Base-by-base conservation (phyloP, 2,797 vertebrate species). In the Vespertilio murinus region DNA sequence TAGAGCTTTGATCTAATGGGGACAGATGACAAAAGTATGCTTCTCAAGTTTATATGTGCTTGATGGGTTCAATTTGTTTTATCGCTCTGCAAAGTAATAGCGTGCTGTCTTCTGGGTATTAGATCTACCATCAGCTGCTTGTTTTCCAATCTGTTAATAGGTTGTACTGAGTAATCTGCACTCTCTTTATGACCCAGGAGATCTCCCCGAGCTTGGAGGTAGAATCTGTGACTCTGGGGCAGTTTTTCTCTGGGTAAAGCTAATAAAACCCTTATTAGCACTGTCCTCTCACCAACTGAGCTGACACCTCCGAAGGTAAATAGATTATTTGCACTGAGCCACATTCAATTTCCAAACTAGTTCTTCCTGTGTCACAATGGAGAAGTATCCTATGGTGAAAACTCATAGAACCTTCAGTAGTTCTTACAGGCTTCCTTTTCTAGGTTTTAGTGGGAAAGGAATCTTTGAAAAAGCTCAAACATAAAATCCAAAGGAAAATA, bases 211-310 rank as follows among this genome's bases (percentile, higher is more conserved):
- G 64, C 59, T 75, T 71, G 28, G 33, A 91, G 83, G 61, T 54
- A 59, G 30, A 67, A n/a, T 84, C 85, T 81, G 45, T 88, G 89
- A 90, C 64, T 81, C 80, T 83, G 85, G n/a, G 70, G 93, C 42
- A 86, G 52, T 75, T 81, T 91, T 88, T 83, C 83, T 95, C 89
- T 18, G 10, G 33, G n/a, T 49, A 74, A 95, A 94, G 69, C 73
- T 94, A 94, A 94, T 95, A 90, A 93, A 95, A 86, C 78, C n/a
- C 90, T 97, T 93, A 86, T 80, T 86, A 90, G 74, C 45, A 25
- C 59, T 59, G 42, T 95, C n/a, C 71, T 93, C 73, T 90, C 74
- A 56, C 82, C 81, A 77, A 74, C 12, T 67, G 69, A 90, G 35
- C 30, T 82, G 88, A 86, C 79, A 80, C 54, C 90, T 95, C 81